Evolutionary conservation across 1,140 invertebrate species (phyloP).

Genomic region (Arion vulgaris): DNA sequence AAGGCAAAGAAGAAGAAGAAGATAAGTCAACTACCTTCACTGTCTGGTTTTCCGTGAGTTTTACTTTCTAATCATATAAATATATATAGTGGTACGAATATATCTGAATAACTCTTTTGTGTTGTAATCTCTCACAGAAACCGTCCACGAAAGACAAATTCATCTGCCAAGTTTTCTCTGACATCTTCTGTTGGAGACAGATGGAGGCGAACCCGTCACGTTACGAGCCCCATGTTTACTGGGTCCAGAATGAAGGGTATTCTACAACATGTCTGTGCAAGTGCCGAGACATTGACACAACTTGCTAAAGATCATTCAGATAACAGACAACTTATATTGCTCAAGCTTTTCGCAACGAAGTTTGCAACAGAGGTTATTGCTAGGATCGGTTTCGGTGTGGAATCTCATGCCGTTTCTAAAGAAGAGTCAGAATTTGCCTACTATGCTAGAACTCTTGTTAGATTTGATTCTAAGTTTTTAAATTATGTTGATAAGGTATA

Average conservation of each 20-base stretch:
- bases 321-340: background rate
- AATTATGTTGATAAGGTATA: background rate
- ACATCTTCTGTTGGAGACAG: background rate
- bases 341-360: background rate
- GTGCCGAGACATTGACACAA: background rate
- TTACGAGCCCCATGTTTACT: conserved; percentile 20
- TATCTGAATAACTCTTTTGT: no score
- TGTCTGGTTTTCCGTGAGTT: no score
- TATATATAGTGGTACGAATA: no score
- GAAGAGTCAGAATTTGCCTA: background rate
- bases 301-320: background rate
- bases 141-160: conserved; percentile 46
- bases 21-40: no score
- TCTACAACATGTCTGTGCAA: background rate
- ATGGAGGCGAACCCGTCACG: conserved; percentile 21
- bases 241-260: conserved; percentile 14
- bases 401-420: conserved; percentile 37
- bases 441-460: background rate
- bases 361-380: conserved; percentile 22
- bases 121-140: no score
- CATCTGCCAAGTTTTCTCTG: conserved; percentile 37
- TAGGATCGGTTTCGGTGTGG: conserved; percentile 1
- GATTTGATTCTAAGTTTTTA: conserved; percentile 41
- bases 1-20: no score
- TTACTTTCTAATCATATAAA: no score